Evolutionary conservation across 2,113 vertebrate species (phyloP).

Genomic region (Bubo blakistoni): DNA sequence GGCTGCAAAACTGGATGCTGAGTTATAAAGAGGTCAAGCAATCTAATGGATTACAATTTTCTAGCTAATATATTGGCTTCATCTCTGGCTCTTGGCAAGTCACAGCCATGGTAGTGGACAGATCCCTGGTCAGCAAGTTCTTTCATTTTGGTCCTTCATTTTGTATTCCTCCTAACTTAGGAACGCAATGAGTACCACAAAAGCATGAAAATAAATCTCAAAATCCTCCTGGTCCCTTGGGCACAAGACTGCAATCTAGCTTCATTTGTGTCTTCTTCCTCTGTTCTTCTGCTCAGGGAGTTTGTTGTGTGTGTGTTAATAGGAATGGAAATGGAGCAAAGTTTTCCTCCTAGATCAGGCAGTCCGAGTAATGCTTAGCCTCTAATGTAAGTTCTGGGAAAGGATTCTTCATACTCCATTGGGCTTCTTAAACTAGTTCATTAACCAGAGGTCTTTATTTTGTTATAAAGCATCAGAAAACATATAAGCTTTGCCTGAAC

Average conservation of each 20-base stretch:
- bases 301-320: neutral
- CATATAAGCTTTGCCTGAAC: neutral
- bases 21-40: neutral
- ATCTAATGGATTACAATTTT: neutral
- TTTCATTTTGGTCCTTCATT: neutral
- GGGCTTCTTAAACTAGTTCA: neutral
- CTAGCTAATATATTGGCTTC: neutral
- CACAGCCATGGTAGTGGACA: neutral
- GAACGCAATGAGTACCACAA: neutral
- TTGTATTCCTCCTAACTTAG: neutral
- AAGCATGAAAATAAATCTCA: neutral
- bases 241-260: neutral
- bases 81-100: neutral
- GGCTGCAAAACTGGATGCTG: neutral
- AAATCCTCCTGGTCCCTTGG: neutral
- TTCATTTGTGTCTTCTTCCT: neutral
- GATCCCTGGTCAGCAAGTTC: neutral
- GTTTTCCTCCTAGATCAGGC: neutral
- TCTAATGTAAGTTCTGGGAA: neutral
- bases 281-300: neutral
- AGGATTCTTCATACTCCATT: neutral
- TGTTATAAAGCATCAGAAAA: neutral
- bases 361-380: neutral
- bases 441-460: neutral
- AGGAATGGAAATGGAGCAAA: neutral